Percentiles rank a stretch among this genome's conserved stretches.
Evolutionary conservation across 2,113 vertebrate genomes (phyloP).

Genomic region (Tonatia bakeri): DNA sequence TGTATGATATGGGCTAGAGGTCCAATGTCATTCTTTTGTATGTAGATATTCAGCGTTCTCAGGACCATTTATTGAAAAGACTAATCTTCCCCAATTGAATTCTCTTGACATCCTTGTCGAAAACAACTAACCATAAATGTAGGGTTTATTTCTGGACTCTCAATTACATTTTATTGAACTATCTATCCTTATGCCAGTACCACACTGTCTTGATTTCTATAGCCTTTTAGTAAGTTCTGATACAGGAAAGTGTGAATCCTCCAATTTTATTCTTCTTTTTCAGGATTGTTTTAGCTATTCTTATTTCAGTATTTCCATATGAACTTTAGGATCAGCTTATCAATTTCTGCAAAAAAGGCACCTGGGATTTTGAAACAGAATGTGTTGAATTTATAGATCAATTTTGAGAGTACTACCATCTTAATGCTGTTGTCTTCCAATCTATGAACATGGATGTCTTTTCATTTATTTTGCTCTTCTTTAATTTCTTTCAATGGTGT

Average conservation of each 20-base stretch:
- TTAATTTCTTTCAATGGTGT: too few species aligned
- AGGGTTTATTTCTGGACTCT: not conserved
- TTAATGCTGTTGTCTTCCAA: not conserved
- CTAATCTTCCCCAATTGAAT: not conserved
- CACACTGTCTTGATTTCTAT: not conserved
- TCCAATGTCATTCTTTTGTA: not conserved
- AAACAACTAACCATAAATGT: not conserved
- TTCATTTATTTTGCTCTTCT: too few species aligned
- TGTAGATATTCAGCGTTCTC: not conserved
- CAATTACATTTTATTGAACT: not conserved
- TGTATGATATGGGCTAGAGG: not conserved
- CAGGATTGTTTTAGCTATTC: not conserved
- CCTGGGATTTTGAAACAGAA: not conserved
- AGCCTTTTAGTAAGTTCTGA: conserved; percentile 20
- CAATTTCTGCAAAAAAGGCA: not conserved
- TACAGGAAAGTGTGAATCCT: not conserved
- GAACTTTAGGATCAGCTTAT: not conserved
- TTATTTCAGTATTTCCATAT: not conserved
- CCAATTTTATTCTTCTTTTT: not conserved
- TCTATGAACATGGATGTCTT: not conserved
- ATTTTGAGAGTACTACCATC: not conserved
- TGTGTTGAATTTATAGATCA: not conserved
- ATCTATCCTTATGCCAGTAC: not conserved
- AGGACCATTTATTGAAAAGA: not conserved
- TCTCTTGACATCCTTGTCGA: not conserved